Conservation (phyloP, 1,140 invertebrate genomes). For the Hermetia illucens region DNA sequence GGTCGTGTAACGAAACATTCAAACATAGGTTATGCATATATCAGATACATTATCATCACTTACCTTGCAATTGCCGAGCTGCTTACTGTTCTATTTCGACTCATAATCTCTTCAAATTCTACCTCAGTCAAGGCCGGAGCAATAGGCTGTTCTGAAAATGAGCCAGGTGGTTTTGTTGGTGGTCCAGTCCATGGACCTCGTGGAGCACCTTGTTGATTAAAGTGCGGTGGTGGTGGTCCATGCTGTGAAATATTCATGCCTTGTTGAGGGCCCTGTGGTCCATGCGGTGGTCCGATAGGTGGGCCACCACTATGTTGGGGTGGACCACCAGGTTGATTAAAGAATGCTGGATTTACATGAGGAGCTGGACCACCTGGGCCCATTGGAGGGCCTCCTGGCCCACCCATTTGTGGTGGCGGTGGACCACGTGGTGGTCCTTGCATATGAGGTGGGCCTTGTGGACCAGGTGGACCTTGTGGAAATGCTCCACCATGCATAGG, state of each 20-base stretch:
- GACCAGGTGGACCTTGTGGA: conserved; percentile 33
- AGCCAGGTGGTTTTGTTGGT: conserved; percentile 36
- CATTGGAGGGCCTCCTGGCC: conserved; percentile 38
- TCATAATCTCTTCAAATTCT: conserved; percentile 98
- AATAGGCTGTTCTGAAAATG: conserved; percentile 32
- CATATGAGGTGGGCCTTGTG: conserved; percentile 52
- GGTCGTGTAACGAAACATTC: no score
- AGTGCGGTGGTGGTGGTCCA: conserved; percentile 42
- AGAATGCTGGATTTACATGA: conserved; percentile 94
- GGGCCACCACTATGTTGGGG: conserved; percentile 40
- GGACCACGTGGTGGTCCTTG: conserved; percentile 56
- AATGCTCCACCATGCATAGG: conserved; percentile 41
- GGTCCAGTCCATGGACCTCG: conserved; percentile 26
- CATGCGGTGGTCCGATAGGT: conserved; percentile 42
- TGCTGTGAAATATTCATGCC: conserved; percentile 38
- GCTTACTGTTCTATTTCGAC: conserved; percentile 90
- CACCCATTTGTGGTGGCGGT: conserved; percentile 40
- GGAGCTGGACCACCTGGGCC: conserved; percentile 63
- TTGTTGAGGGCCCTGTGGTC: conserved; percentile 38
- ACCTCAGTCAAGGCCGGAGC: conserved; percentile 68
- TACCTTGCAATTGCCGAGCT: conserved; percentile 79
- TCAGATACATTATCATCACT: background rate
- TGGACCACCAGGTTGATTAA: conserved; percentile 55
- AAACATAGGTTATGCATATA: no score
- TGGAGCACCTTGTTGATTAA: conserved; percentile 34